These are phyloP conservation scores for Pecten maximus DNA, from an alignment of 2,888 invertebrate genomes.

Conservation along the genomic window DNA sequence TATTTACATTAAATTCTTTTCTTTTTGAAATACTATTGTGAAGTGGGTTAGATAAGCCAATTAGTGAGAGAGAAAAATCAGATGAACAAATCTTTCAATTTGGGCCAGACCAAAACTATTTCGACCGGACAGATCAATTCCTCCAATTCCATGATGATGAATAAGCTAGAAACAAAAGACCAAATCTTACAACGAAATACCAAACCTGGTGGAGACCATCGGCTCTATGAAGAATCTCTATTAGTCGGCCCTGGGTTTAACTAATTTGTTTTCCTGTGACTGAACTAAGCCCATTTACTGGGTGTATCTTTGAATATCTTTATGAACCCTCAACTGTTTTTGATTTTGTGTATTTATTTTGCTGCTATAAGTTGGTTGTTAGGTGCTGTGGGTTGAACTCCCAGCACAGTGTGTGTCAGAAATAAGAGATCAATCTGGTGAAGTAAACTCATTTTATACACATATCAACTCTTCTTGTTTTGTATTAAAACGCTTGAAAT, in stretches of 20 bases:
- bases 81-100: background rate
- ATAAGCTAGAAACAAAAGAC: background rate
- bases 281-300: background rate
- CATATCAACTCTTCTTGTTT: background rate
- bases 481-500: too few relatives aligned
- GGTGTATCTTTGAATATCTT: background rate
- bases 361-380: background rate
- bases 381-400: background rate
- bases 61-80: too few relatives aligned
- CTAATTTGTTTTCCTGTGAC: background rate
- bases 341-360: slow-evolving; percentile 8
- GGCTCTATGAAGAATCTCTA: background rate
- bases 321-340: background rate
- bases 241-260: background rate
- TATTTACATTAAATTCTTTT: background rate
- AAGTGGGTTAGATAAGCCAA: too few relatives aligned
- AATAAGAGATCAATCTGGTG: background rate
- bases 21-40: background rate
- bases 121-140: background rate
- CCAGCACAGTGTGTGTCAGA: background rate
- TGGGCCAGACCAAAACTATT: background rate
- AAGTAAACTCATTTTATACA: slow-evolving; percentile 14
- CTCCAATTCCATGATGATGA: background rate
- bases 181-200: background rate
- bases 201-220: background rate